phyloP scores from a whole-genome alignment of 2,888 invertebrate species.

The Trichopoda pennipes region DNA sequence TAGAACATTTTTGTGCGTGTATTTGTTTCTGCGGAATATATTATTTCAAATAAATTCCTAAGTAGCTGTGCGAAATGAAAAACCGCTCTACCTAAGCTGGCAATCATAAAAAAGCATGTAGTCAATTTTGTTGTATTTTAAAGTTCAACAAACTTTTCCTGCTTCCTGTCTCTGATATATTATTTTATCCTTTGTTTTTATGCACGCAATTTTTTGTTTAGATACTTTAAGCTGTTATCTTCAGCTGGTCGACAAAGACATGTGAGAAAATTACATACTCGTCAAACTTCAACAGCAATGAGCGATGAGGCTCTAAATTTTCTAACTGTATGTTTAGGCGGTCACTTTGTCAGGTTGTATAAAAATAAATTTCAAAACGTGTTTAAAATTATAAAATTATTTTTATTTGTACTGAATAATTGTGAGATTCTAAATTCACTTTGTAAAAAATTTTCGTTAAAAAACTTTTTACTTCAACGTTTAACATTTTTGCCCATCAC shows the following conservation, averaged over 20 bases:
- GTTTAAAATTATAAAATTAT: no score
- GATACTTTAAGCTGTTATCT: slow-evolving; percentile 47
- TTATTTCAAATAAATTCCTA: slow-evolving; percentile 5
- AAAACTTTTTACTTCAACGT: no score
- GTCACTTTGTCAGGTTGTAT: background rate
- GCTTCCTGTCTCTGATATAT: slow-evolving; percentile 49
- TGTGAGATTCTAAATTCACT: no score
- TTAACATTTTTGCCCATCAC: no score
- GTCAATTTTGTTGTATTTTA: slow-evolving; percentile 13
- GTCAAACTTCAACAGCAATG: background rate
- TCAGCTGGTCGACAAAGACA: slow-evolving; percentile 10
- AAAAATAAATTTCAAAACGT: background rate
- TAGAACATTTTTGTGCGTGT: slow-evolving; percentile 5
- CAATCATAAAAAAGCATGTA: slow-evolving; percentile 23
- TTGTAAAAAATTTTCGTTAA: no score
- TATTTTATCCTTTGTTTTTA: slow-evolving; percentile 47
- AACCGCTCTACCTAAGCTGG: slow-evolving; percentile 10
- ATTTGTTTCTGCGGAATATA: background rate
- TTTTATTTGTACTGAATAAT: no score
- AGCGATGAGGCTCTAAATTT: slow-evolving; percentile 16
- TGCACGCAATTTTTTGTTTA: slow-evolving; percentile 43
- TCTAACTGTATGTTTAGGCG: background rate
- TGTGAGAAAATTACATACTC: slow-evolving; percentile 4
- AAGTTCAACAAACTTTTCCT: slow-evolving; percentile 61
- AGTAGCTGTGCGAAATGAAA: slow-evolving; percentile 38